Base-by-base conservation (phyloP, 2,113 vertebrate species). In the Lamprotornis superbus region DNA sequence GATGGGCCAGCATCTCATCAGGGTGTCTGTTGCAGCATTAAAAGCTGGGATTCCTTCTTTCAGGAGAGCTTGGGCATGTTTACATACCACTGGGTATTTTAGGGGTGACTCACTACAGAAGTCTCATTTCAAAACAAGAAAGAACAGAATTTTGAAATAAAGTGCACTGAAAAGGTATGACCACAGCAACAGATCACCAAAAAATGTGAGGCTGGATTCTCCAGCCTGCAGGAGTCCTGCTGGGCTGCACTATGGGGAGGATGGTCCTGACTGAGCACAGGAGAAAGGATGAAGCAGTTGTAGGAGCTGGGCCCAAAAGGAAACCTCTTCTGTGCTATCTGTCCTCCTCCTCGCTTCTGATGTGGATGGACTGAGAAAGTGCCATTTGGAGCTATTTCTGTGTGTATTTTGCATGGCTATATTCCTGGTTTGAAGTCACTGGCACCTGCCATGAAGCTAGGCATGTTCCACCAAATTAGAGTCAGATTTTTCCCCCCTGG, bases 131-230 rank as follows among this genome's bases (percentile, higher is more conserved):
- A 84, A 93, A 90, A 31, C 18, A 77, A 73, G 63, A 68, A 76
- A 59, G 57, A 91, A 55, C 39, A 46, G 55, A n/a, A 73, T 75
- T 94, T 87, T 68, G 85, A 94, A 93, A 88, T 24, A 13, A 90
- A 91, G 63, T 4, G 15, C 53, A 10, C 64, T 68, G 71, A 55
- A 68, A 68, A 91, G 52, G 47, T 90, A 85, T 35, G 85, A 81
- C n/a, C 56, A 49, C 65, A 94, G 77, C 49, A 91, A 86, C 82
- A 96, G 93, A 95, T 27, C 94, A 95, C 90, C 49, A 80, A 95
- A 95, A 95, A 86, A 95, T 80, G 92, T 74, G 80, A 77, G n/a
- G 79, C 85, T 93, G 86, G 79, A 80, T 78, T 86, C 44, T 70
- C 52, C n/a, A 80, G 40, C 28, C 59, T 0, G 0, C 4, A 7